phyloP scores from a whole-genome alignment of 2,113 vertebrate species.

The Pholis gunnellus region DNA sequence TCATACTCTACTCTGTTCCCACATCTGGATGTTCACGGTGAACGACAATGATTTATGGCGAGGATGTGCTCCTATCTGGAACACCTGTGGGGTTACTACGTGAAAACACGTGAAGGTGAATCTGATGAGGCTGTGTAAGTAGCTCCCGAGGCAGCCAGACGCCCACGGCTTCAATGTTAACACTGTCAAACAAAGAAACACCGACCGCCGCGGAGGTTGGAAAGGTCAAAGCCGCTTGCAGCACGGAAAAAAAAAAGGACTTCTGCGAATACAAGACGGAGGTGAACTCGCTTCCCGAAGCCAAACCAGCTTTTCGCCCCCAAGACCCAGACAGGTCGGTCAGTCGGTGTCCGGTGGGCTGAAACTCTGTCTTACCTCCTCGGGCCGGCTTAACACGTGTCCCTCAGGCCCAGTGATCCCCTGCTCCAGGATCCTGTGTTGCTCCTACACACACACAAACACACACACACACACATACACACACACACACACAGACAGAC shows the following conservation, averaged over 20 bases:
- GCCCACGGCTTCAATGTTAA: not conserved
- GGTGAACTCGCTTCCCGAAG: not conserved
- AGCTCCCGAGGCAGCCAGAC: not conserved
- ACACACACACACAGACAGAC: too few relatives aligned
- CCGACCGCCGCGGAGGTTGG: not conserved
- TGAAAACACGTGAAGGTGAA: not conserved
- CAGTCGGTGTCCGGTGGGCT: not conserved
- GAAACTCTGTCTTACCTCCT: conserved; percentile 87
- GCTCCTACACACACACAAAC: conserved; percentile 86
- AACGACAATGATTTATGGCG: conserved; percentile 14
- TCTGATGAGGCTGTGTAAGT: not conserved
- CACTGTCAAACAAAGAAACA: not conserved
- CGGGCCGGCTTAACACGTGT: conserved; percentile 94
- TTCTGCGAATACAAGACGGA: not conserved
- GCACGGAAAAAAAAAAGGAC: not conserved
- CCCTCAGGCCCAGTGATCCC: conserved; percentile 98
- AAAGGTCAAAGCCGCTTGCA: not conserved
- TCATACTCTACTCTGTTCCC: not conserved
- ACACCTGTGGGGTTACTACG: not conserved
- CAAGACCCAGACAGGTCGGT: not conserved
- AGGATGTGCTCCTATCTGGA: conserved; percentile 18
- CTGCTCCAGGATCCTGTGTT: conserved; percentile 93
- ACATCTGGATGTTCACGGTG: conserved; percentile 12
- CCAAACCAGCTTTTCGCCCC: conserved; percentile 13
- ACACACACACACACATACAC: conserved; percentile 27